Evolutionary conservation across 2,113 vertebrate genomes (phyloP).

Genomic region (Parus major): DNA sequence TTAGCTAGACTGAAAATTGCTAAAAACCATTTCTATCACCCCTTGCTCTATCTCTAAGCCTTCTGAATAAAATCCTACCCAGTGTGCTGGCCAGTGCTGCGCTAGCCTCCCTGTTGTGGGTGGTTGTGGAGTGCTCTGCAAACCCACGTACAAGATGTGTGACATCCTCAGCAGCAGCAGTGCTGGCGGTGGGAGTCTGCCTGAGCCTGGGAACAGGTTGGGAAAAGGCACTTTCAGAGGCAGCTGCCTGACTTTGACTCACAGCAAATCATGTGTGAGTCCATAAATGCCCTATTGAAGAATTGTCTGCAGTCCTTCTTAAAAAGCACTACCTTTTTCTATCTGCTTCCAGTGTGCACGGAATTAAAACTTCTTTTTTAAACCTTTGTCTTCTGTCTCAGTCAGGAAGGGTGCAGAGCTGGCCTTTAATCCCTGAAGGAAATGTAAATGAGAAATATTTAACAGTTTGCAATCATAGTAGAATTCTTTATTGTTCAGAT

Average conservation of each 20-base stretch:
- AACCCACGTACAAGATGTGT: fast-evolving
- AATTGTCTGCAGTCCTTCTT: neutral
- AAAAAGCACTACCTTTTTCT: neutral
- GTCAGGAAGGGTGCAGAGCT: neutral
- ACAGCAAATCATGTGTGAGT: neutral
- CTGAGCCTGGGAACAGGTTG: neutral
- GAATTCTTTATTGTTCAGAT: conserved; percentile 1
- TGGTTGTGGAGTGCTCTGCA: neutral
- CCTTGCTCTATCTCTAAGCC: neutral
- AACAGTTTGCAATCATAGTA: neutral
- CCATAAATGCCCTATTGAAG: neutral
- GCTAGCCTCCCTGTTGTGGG: no score
- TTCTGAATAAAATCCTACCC: neutral
- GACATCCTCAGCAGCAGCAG: neutral
- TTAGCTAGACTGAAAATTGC: neutral
- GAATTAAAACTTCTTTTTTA: neutral
- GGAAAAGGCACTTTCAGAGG: neutral
- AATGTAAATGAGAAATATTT: conserved; percentile 12
- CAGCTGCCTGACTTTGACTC: neutral
- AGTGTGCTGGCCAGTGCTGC: neutral
- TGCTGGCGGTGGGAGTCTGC: neutral
- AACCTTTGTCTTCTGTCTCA: neutral
- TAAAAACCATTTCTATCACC: neutral
- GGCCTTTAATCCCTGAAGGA: neutral
- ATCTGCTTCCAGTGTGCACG: neutral